Evolutionary conservation across 2,797 vertebrate genomes (phyloP).

Genomic region (Threskiornis aethiopicus): DNA sequence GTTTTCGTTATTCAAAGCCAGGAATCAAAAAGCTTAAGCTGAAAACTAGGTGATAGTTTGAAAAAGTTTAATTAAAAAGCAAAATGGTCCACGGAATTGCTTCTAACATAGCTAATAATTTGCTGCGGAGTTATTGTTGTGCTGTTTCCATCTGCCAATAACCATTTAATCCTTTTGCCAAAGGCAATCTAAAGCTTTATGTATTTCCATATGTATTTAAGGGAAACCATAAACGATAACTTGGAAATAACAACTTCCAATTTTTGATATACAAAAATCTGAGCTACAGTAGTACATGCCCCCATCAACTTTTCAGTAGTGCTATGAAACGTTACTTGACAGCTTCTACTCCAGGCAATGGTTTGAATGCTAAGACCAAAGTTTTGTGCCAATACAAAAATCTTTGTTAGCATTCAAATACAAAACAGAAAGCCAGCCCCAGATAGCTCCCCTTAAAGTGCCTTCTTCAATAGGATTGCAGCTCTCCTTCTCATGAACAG

Average conservation of each 20-base stretch:
- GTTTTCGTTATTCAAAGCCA: conserved; percentile 9
- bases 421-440: background rate
- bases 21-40: background rate
- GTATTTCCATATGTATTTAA: background rate
- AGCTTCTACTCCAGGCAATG: background rate
- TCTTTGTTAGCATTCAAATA: background rate
- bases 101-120: conserved; percentile 51
- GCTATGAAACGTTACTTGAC: background rate
- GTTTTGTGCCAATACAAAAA: background rate
- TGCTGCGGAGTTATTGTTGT: conserved; percentile 18
- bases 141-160: conserved; percentile 38
- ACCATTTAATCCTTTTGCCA: conserved; percentile 35
- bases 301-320: background rate
- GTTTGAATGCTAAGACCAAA: background rate
- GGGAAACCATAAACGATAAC: background rate
- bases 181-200: conserved; percentile 10
- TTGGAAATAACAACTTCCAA: background rate
- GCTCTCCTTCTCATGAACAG: background rate
- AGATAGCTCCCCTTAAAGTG: background rate
- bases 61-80: conserved; percentile 46
- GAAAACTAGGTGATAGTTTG: background rate
- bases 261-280: background rate
- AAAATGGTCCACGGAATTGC: background rate
- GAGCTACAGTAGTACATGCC: background rate
- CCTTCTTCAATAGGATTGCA: background rate